These are phyloP conservation scores for Solenopsis invicta DNA, from an alignment of 1,140 invertebrate species.

Conservation along the genomic window DNA sequence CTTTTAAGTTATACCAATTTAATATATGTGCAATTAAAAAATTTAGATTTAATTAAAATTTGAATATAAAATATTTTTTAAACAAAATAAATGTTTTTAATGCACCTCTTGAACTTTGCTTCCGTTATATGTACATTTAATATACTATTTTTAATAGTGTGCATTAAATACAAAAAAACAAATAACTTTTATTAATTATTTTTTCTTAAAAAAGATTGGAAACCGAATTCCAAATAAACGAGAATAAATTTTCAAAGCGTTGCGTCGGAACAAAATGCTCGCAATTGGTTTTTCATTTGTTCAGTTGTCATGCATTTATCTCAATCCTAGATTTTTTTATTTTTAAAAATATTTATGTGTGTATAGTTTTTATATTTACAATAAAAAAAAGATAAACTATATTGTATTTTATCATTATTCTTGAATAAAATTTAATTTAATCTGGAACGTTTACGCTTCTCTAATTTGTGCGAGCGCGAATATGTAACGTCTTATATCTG, in stretches of 20 bases:
- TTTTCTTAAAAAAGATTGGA: neutral
- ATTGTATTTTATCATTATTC: neutral
- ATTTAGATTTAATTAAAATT: no score
- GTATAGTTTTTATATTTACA: neutral
- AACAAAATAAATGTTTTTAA: no score
- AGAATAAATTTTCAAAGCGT: constrained; percentile 1
- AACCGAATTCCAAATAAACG: neutral
- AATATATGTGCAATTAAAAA: no score
- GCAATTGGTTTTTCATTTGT: neutral
- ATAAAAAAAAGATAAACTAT: neutral
- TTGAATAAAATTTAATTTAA: constrained; percentile 33
- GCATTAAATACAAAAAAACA: no score
- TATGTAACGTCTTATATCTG: constrained; percentile 33
- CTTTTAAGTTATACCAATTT: no score
- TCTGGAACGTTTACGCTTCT: constrained; percentile 13
- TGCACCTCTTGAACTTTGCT: no score
- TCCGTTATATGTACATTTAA: no score
- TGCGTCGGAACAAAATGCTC: neutral
- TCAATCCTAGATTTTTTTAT: neutral
- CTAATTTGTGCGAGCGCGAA: neutral
- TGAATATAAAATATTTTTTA: no score
- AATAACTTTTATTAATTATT: neutral
- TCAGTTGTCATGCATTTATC: neutral
- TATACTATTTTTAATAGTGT: no score
- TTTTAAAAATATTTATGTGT: neutral